Base-by-base conservation (phyloP, 2,888 invertebrate genomes). In the Pammene fasciana region DNA sequence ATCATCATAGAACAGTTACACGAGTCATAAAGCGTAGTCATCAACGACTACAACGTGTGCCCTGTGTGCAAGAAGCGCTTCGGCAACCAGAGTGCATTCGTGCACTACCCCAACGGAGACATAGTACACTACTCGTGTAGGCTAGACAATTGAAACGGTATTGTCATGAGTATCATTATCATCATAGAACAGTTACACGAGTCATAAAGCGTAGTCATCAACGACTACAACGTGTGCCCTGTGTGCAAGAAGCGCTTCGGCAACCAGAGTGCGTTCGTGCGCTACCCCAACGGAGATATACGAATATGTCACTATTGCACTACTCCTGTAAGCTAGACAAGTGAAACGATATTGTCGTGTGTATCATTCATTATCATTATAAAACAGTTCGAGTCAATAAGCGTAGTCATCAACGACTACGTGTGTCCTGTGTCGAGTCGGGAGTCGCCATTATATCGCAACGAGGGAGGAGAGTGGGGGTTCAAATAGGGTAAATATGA, bases 211-310 rank as follows among this genome's bases (percentile, higher is more conserved):
- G 95, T 99, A 57, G 90, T 96, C 1, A 95, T 99, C 75, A 97
- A 96, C 16, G 98, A 98, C 76, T 95, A 96, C 78, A 97, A 96
- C 81, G 95, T 97, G 67, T 99, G 99, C 86, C 95, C 96, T 0
- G 97, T 97, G 1, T 99, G 99, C 86, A 97, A 96, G 84, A 99
- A 99, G 83, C 94, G 97, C 67, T 99, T 99, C 87, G 96, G 97
- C 16, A 97, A 97, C 87, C 97, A 97, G 90, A 97, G 98, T 91
- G 98, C 99, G 26, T 97, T 99, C 87, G 97, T 98, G 7, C 94
- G 98, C 57, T 97, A 97, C 87, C 97, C 98, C 1, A 97, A 96
- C 86, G 98, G 98, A 3, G 96, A 97, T 76, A 95, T 99, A 16
- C 97, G n/a, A n/a, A n/a, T n/a, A n/a, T n/a, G n/a, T n/a, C n/a